Percentiles rank a stretch among this genome's conserved stretches.
phyloP scores from a whole-genome alignment of 2,888 invertebrate species.

The Drosophila rellima region DNA sequence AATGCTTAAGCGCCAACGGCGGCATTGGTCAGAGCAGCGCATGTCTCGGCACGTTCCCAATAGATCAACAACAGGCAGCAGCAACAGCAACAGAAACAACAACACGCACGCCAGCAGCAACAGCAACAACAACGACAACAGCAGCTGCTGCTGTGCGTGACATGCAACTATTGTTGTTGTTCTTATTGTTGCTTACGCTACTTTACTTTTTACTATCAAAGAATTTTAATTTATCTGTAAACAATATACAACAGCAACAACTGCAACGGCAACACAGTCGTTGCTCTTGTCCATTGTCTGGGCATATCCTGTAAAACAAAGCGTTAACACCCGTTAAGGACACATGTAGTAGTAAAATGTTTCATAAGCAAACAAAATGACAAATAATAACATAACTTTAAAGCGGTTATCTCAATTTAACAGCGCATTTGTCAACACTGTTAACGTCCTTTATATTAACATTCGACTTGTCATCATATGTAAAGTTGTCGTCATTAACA shows the following conservation, averaged over 20 bases:
- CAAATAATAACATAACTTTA: neutral
- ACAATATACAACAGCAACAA: slow-evolving; percentile 56
- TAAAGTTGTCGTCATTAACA: neutral
- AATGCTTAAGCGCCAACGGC: slow-evolving; percentile 77
- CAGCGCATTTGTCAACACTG: neutral
- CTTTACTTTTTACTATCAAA: slow-evolving; percentile 69
- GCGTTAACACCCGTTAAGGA: slow-evolving; percentile 5
- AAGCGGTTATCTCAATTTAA: slow-evolving; percentile 2
- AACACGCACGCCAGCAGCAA: slow-evolving; percentile 37
- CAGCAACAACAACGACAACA: slow-evolving; percentile 31
- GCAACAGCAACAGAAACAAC: slow-evolving; percentile 40
- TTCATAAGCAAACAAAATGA: slow-evolving; percentile 8
- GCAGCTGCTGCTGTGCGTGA: slow-evolving; percentile 55
- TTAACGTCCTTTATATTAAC: neutral
- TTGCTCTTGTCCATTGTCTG: slow-evolving; percentile 39
- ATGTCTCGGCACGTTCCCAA: slow-evolving; percentile 78
- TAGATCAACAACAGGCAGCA: slow-evolving; percentile 65
- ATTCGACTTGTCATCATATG: neutral
- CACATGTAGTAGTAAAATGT: neutral
- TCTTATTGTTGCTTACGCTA: slow-evolving; percentile 38
- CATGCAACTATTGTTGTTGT: slow-evolving; percentile 51
- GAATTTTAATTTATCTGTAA: slow-evolving; percentile 79
- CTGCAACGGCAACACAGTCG: slow-evolving; percentile 10
- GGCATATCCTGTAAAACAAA: slow-evolving; percentile 51
- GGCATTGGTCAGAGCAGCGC: slow-evolving; percentile 66